Base-by-base conservation (phyloP, 2,888 invertebrate species). In the Chymomyza caudatula region DNA sequence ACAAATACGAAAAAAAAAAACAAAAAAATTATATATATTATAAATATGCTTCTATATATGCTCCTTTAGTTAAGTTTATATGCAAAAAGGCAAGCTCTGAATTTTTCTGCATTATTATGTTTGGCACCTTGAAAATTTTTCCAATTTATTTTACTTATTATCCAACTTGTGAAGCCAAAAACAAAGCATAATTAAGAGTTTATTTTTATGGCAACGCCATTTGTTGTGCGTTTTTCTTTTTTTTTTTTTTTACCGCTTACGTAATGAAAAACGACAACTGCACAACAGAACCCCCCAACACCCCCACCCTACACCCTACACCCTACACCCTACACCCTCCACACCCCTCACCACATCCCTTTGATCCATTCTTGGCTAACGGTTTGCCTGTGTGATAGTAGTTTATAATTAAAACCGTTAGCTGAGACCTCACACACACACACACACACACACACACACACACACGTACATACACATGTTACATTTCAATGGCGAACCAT, bases 321-420 rank as follows among this genome's bases (percentile, higher is more conserved):
- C 13, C 17, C 2, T 47, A n/a, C n/a, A 3, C 15, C 13, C 47
- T n/a, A 19, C 47, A 15, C 17, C 3, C 47, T 6, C 51, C 51
- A 17, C 44, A 47, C 22, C 17, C 51, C 51, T 3, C 51, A 51
- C 19, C 47, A 1, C 44, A 23, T 19, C 15, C 17, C 49, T 44
- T 25, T 44, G n/a, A 15, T 15, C 42, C 22, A 25, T 19, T 25
- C 69, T 60, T 70, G 63, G 73, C 78, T 74, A 77, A 65, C 86
- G 89, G 84, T 86, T 90, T 88, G 89, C 89, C 90, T 90, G 90
- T 90, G 90, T 90, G 90, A 90, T 90, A 90, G 90, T 90, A 90
- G 90, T 90, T 89, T 90, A 88, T 90, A 87, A 89, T 88, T 89
- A 78, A 86, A 87, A 69, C 82, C 85, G 82, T 78, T 64, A 62